Evolutionary conservation across 2,888 invertebrate genomes (phyloP).

Genomic region (Tetragonula carbonaria): DNA sequence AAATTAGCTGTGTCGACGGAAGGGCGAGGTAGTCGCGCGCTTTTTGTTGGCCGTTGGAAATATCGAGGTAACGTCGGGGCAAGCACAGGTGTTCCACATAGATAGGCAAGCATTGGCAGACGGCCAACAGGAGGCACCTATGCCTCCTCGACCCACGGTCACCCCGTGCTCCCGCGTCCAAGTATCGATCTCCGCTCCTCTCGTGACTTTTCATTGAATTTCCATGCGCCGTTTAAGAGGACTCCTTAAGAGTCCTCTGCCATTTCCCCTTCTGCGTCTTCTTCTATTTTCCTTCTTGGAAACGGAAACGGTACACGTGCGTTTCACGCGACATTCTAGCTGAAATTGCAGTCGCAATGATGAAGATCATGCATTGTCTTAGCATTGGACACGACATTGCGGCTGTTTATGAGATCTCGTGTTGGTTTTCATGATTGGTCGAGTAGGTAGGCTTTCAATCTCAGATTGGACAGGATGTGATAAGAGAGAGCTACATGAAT

Average conservation of each 20-base stretch:
- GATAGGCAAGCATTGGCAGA: slow-evolving; percentile 81
- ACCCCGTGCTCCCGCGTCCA: slow-evolving; percentile 55
- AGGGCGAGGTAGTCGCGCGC: slow-evolving; percentile 12
- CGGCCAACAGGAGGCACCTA: slow-evolving; percentile 81
- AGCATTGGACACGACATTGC: no score
- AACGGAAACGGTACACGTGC: slow-evolving; percentile 22
- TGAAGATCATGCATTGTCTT: no score
- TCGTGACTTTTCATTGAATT: slow-evolving; percentile 78
- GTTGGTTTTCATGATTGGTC: no score
- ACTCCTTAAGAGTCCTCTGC: slow-evolving; percentile 29
- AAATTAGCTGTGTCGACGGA: slow-evolving; percentile 37
- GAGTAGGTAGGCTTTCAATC: no score
- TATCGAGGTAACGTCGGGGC: slow-evolving; percentile 67
- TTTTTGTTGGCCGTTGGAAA: slow-evolving; percentile 62
- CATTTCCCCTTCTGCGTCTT: slow-evolving; percentile 46
- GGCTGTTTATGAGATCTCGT: no score
- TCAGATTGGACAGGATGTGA: no score
- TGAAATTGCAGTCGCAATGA: neutral
- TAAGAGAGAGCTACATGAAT: no score
- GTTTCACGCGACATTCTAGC: neutral
- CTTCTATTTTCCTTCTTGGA: slow-evolving; percentile 28
- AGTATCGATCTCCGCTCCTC: slow-evolving; percentile 74
- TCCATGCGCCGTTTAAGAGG: slow-evolving; percentile 74
- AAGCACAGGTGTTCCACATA: slow-evolving; percentile 82
- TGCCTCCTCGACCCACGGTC: slow-evolving; percentile 56